Base-by-base conservation (phyloP, 2,113 vertebrate species). In the Crypturellus undulatus region DNA sequence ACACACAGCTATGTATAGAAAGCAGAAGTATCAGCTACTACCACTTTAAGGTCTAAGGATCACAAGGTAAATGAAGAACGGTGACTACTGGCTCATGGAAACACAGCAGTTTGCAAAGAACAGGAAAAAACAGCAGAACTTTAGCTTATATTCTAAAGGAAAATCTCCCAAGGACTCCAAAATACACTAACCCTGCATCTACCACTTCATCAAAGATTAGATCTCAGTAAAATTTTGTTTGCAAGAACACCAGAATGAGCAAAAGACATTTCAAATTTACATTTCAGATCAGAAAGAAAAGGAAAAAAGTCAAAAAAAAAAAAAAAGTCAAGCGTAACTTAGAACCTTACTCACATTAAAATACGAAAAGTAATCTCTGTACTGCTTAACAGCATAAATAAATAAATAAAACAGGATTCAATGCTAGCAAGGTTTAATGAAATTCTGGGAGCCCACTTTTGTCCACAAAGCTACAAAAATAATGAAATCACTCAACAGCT, bases 381-480 rank as follows among this genome's bases (percentile, higher is more conserved):
- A 58, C 22, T 19, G 18, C 26, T 81, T 36, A 59, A 67, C 0
- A 3, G 7, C 4, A 45, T 47, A 13, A 56, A 69, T 49, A 25
- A 77, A 67, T 0, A 4, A 3, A 36, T 5, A 73, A 4, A 2
- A 36, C 7, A 67, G 68, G 15, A 58, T 5, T 70, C 13, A 78
- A 75, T 63, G 4, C 4, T 45, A 1, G 2, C 13, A 63, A 49
- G 13, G 8, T 56, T 38, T 4, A 92, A 76, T 7, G 0, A 0
- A 71, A 56, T 69, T 52, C 6, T 21, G 84, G 6, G 8, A 75
- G 62, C 4, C 4, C 2, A 6, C 68, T 49, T 42, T 78, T 34
- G 56, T 25, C 14, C 26, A 59, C 19, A 60, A 60, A 84, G 49
- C 26, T 36, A 84, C 12, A 65, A 4, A 26, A 9, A 24, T 0